Conservation (phyloP, 2,113 vertebrate genomes). For the Gasterosteus aculeatus region DNA sequence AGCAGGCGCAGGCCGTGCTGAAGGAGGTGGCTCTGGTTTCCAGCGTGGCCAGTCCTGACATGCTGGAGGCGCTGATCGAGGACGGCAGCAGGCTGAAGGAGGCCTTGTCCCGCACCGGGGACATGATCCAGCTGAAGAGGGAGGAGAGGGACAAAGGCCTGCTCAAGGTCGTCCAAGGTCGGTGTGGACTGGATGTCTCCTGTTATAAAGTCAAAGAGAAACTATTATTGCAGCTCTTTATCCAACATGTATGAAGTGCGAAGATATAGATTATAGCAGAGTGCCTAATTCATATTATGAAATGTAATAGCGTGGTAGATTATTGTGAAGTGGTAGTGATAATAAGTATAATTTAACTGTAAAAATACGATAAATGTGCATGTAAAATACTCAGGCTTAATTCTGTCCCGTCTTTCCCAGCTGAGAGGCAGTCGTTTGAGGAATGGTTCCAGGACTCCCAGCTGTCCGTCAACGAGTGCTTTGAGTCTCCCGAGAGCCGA, state of each 20-base stretch:
- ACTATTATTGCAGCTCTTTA: too few relatives aligned
- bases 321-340: too few relatives aligned
- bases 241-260: too few relatives aligned
- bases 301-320: too few relatives aligned
- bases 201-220: too few relatives aligned
- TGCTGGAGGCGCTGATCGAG: slow-evolving; percentile 83
- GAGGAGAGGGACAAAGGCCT: slow-evolving; percentile 87
- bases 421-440: slow-evolving; percentile 87
- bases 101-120: slow-evolving; percentile 81
- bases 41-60: slow-evolving; percentile 81
- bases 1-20: slow-evolving; percentile 82
- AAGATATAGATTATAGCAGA: too few relatives aligned
- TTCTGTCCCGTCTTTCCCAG: slow-evolving; percentile 62
- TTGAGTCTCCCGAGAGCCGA: slow-evolving; percentile 87
- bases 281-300: too few relatives aligned
- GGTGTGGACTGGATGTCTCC: slow-evolving; percentile 15
- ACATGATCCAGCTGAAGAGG: slow-evolving; percentile 88
- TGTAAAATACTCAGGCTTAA: too few relatives aligned
- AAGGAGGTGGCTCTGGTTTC: slow-evolving; percentile 84
- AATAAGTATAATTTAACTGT: too few relatives aligned
- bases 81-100: slow-evolving; percentile 74
- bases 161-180: slow-evolving; percentile 83
- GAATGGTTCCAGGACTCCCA: slow-evolving; percentile 88
- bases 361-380: too few relatives aligned
- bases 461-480: slow-evolving; percentile 88